Percentiles rank a stretch among this genome's conserved stretches.
These are phyloP conservation scores for Orthosia gracilis DNA, from an alignment of 2,888 invertebrate genomes.

Conservation along the genomic window DNA sequence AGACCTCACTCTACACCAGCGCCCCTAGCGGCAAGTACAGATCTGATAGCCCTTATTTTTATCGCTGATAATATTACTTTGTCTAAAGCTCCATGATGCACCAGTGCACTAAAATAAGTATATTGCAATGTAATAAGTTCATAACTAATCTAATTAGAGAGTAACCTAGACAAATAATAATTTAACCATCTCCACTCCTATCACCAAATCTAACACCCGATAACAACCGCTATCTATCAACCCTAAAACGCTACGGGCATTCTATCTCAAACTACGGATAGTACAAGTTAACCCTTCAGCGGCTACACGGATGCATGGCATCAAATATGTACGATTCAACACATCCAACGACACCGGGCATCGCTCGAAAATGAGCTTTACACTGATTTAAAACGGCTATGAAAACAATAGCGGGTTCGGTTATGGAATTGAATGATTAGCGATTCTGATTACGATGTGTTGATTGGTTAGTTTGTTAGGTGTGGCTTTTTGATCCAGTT, in stretches of 20 bases:
- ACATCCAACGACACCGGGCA: conserved; percentile 29
- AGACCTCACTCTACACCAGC: too few relatives aligned
- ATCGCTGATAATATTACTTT: too few relatives aligned
- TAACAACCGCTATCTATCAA: conserved; percentile 5
- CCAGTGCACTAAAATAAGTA: too few relatives aligned
- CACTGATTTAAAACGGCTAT: conserved; percentile 52
- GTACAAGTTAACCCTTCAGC: conserved; percentile 45
- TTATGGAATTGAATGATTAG: conserved; percentile 37
- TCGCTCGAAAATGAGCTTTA: conserved; percentile 43
- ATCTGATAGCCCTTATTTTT: too few relatives aligned
- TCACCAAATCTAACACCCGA: not conserved
- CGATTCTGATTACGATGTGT: conserved; percentile 6
- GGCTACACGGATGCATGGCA: conserved; percentile 31
- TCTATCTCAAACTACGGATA: conserved; percentile 22
- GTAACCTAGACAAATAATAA: too few relatives aligned
- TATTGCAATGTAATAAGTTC: too few relatives aligned
- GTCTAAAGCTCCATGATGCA: too few relatives aligned
- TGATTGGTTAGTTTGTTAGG: conserved; percentile 6
- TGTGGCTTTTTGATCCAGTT: not conserved
- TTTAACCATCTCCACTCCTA: too few relatives aligned
- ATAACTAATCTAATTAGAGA: too few relatives aligned
- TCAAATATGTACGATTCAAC: conserved; percentile 57
- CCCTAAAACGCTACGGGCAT: conserved; percentile 45
- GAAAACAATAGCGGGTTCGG: conserved; percentile 22
- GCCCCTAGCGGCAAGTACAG: too few relatives aligned